phyloP scores from a whole-genome alignment of 2,113 vertebrate genomes.

The Odobenus rosmarus region DNA sequence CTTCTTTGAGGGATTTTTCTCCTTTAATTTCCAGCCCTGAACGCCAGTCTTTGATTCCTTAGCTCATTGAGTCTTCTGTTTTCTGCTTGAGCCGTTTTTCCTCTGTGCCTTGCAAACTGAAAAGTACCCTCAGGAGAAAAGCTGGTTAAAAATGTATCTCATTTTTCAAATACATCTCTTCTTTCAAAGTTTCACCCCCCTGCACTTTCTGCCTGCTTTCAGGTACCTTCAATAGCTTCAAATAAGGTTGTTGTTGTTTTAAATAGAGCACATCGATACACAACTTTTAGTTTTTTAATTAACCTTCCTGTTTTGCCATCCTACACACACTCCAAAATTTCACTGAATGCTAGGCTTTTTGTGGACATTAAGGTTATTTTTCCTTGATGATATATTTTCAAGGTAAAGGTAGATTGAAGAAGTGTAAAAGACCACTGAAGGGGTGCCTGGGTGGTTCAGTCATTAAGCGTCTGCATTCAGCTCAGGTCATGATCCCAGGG shows the following conservation, averaged over 20 bases:
- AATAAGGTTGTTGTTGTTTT: background rate
- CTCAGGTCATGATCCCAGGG: no score
- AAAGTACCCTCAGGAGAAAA: background rate
- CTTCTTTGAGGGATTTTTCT: background rate
- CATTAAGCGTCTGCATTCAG: no score
- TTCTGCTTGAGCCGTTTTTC: conserved; percentile 13
- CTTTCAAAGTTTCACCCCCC: background rate
- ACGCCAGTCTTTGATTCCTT: background rate
- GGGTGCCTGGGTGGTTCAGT: no score
- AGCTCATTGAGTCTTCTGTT: background rate
- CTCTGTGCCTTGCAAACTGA: background rate
- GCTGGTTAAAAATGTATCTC: background rate
- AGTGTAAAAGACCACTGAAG: background rate
- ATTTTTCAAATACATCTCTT: background rate
- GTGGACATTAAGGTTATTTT: background rate
- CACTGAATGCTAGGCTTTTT: background rate
- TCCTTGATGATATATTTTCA: background rate
- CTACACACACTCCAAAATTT: background rate
- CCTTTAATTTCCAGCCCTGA: background rate
- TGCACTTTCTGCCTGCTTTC: background rate
- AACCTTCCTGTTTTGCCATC: background rate
- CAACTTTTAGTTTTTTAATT: conserved; percentile 6
- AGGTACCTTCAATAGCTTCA: background rate
- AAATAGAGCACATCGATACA: background rate
- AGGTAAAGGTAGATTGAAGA: background rate